Evolutionary conservation across 2,113 vertebrate genomes (phyloP), one percentile per base, ranked within the genome.

Genomic region (Malurus alboscapulatus): DNA sequence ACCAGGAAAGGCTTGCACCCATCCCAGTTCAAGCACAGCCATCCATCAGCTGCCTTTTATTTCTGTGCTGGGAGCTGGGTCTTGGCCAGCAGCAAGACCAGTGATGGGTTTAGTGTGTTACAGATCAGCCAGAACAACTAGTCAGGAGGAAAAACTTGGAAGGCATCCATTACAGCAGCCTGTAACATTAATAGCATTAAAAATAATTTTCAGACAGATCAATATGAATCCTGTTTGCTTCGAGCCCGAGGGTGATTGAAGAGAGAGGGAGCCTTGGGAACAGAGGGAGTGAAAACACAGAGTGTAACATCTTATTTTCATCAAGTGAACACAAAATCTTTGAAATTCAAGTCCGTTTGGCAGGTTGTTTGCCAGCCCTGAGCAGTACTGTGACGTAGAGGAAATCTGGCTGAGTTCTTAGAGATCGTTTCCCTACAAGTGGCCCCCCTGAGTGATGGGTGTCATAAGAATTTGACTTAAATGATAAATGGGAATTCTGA

Each of bases 181-280:
- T 66, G 9, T 58, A 72, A 32, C 57, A 40, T 87, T 88, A 94
- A 92, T 36, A 59, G 44, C 53, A 74, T 96, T 92, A 83, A 80
- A 92, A 92, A 95, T 92, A 54, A 89, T 94, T 91, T 93, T 82
- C 69, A 62, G 62, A 34, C 84, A 50, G 90, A 93, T 94, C 90
- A 48, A 90, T 95, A 57, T 9, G 77, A 82, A 74, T 95, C 57
- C 74, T 58, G 45, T 91, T 95, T 86, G 71, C 58, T 83, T 66
- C 11, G 4, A 69, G 84, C 92, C 92, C n/a, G 54, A 65, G 88
- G 61, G 45, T 69, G 84, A 68, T 12, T 12, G 81, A 45, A 34
- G 65, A 51, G 47, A 45, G 69, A 44, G 30, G 51, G 42, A 80
- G 87, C 66, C 73, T 75, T 93, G 78, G 83, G 94, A 93, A 9